phyloP scores from a whole-genome alignment of 1,140 invertebrate genomes.

The Stegodyphus mimosarum region DNA sequence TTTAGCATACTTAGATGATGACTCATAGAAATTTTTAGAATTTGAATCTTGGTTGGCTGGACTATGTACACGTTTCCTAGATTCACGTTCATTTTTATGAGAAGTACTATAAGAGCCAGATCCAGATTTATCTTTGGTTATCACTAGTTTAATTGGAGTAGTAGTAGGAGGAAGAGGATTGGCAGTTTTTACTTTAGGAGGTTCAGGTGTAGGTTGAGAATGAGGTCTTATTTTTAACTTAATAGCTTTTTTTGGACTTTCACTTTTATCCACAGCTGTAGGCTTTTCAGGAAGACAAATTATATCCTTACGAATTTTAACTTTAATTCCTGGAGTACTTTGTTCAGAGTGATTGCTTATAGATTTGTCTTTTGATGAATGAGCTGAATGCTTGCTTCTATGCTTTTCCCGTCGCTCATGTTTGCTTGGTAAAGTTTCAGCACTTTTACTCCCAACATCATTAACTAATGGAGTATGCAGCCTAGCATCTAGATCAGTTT shows the following conservation, averaged over 20 bases:
- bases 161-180: slow-evolving; percentile 49
- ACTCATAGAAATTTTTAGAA: not conserved
- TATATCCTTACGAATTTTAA: slow-evolving; percentile 75
- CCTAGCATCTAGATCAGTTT: not conserved
- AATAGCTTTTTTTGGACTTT: slow-evolving; percentile 62
- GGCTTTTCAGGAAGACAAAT: slow-evolving; percentile 67
- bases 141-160: slow-evolving; percentile 44
- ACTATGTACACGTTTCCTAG: slow-evolving; percentile 26
- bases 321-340: slow-evolving; percentile 70
- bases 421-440: slow-evolving; percentile 13
- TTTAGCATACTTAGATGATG: not conserved
- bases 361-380: slow-evolving; percentile 29
- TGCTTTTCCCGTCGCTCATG: slow-evolving; percentile 42
- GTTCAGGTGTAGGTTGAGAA: not conserved
- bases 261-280: slow-evolving; percentile 50
- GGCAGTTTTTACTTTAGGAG: not conserved
- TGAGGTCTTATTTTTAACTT: slow-evolving; percentile 63
- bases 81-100: slow-evolving; percentile 2
- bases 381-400: slow-evolving; percentile 14
- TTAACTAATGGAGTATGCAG: not conserved
- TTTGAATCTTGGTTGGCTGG: not conserved
- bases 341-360: slow-evolving; percentile 24
- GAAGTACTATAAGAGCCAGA: slow-evolving; percentile 37
- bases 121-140: slow-evolving; percentile 55
- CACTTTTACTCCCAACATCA: not conserved